Evolutionary conservation across 2,888 invertebrate genomes (phyloP).

Genomic region (Caenorhabditis afra): DNA sequence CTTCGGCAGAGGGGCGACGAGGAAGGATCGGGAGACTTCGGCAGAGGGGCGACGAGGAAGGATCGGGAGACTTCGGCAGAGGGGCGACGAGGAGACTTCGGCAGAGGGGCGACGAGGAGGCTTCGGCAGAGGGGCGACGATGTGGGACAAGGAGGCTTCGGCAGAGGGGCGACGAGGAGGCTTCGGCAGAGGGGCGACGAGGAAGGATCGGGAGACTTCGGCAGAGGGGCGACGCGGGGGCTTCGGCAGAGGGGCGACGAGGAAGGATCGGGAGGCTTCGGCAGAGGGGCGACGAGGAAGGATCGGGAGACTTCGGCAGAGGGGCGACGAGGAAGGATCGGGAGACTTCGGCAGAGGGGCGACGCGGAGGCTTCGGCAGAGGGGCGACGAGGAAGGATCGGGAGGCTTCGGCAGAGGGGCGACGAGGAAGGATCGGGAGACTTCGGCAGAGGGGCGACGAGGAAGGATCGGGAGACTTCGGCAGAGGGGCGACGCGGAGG

Average conservation of each 20-base stretch:
- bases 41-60: background rate
- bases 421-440: no score
- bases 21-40: background rate
- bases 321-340: no score
- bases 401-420: no score
- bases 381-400: no score
- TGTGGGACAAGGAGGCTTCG: background rate
- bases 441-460: background rate
- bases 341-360: no score
- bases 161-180: background rate
- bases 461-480: no score
- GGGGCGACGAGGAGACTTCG: background rate
- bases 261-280: background rate
- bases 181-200: background rate
- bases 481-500: no score
- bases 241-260: background rate
- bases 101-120: background rate
- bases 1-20: background rate
- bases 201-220: background rate
- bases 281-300: constrained; percentile 4
- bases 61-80: background rate
- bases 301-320: constrained; percentile 14
- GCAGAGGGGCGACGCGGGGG: background rate
- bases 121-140: background rate
- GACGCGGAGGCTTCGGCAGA: no score